Base-by-base conservation (phyloP, 2,888 invertebrate genomes). In the Strigamia maritima region DNA sequence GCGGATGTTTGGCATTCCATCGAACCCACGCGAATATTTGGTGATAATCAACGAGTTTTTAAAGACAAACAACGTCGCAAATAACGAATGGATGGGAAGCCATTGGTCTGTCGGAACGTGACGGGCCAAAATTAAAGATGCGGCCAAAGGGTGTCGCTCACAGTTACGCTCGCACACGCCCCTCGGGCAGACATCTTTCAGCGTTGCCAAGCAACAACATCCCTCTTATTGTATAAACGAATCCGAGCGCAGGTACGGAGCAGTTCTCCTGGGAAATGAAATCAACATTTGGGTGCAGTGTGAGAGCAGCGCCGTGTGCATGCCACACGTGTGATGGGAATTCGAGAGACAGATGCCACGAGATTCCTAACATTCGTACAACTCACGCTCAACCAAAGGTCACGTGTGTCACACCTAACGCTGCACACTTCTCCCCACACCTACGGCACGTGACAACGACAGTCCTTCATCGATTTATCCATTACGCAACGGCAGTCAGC, bases 1-100 rank as follows among this genome's bases (percentile, higher is more conserved):
- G n/a, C 60, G 24, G 60, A 60, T 60, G 60, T 24, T 60, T 60
- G 22, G 24, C 60, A 60, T 60, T 60, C 60, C 60, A 60, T 60
- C 22, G 60, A 10, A 60, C 10, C 19, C 49, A 6, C 35, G 10
- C 2, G 35, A 6, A 35, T 35, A 35, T 35, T 35, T 35, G 35
- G 35, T 10, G 35, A 6, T 35, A 35, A 35, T 44, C 44, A 44
- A 44, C 44, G 44, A 14, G 3, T 14, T 16, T 44, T 44, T n/a
- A 44, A 44, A 14, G n/a, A 44, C n/a, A 44, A 44, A 44, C 4
- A 44, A 44, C 44, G 4, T 12, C 1, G 16, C 44, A 8, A 44
- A 44, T 3, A 14, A 44, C 1, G 44, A 44, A 14, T 44, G 16
- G 44, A 8, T 44, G 16, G 16, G 44, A 44, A 44, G 44, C 44